Percentiles rank a stretch among this genome's conserved stretches.
Evolutionary conservation across 2,888 invertebrate species (phyloP).

Genomic region (Arrhopalites spinosus): DNA sequence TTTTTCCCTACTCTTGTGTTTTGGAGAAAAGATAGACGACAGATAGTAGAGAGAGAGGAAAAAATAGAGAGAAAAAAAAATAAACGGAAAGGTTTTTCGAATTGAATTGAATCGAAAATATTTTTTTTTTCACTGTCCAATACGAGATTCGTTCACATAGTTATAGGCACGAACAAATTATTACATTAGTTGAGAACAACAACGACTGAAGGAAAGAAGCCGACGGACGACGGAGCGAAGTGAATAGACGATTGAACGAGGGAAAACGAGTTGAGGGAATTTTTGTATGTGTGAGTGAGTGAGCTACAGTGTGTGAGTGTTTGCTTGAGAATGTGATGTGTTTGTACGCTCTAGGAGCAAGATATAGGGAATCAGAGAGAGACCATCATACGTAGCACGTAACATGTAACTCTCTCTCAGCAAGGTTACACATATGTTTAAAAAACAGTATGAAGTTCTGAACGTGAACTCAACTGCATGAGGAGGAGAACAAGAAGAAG

Average conservation of each 20-base stretch:
- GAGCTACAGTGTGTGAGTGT: neutral
- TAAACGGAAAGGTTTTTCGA: slow-evolving; percentile 7
- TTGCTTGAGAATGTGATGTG: neutral
- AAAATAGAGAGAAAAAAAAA: neutral
- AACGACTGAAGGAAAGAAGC: slow-evolving; percentile 15
- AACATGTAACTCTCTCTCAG: neutral
- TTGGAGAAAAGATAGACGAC: no score
- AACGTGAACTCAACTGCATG: neutral
- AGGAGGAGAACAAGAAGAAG: neutral
- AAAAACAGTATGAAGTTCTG: no score
- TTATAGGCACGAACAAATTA: slow-evolving; percentile 34
- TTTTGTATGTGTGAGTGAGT: slow-evolving; percentile 2
- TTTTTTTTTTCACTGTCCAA: slow-evolving; percentile 17
- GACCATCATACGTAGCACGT: neutral
- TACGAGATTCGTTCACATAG: slow-evolving; percentile 24
- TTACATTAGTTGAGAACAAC: slow-evolving; percentile 33
- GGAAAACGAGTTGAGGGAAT: slow-evolving; percentile 36
- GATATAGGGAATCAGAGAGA: neutral
- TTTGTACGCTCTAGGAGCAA: neutral
- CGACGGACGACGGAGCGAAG: slow-evolving; percentile 32
- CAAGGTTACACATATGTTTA: neutral
- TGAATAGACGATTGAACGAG: slow-evolving; percentile 31
- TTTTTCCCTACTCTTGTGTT: no score
- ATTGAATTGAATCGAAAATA: slow-evolving; percentile 28
- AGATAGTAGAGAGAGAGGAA: slow-evolving; percentile 17